Evolutionary conservation across 1,140 invertebrate genomes (phyloP), one percentile per base, ranked within the genome.

Genomic region (Oedothorax gibbosus): DNA sequence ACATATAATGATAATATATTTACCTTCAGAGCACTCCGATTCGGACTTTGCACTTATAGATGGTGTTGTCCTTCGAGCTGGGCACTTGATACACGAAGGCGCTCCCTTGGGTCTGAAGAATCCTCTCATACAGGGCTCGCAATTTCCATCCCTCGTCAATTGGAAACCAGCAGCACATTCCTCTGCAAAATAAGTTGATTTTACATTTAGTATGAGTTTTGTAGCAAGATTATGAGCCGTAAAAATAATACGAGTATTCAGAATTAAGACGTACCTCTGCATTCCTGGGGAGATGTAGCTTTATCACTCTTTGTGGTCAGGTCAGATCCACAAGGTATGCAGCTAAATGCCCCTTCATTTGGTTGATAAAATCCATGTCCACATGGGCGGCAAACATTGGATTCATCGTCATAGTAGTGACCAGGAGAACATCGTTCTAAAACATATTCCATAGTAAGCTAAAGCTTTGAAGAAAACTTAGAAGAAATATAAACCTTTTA

Each of bases 321-420:
- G 11, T 97, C 97, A 75, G 97, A 92, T 4, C 96, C 95, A 89
- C 97, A 99, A 1, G 97, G 92, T 53, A 95, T 91, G 88, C 97
- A 99, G 9, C 93, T 92, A 91, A 99, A 99, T 62, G 96, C 94
- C 0, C 97, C 97, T 90, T 97, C 96, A 68, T 94, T 93, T 0
- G 97, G 93, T 89, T 99, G 97, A 90, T 95, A 99, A 89, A 97
- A 97, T 9, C 97, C 97, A 89, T 98, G 96, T 9, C 97, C 97
- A 89, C 97, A 99, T 78, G 94, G 95, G 62, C 95, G 92, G 88
- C 97, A 99, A 0, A 96, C 90, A 35, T 95, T 95, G 0, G 94
- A 93, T 49, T 93, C 93, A 51, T 95, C 94, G 88, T 98, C 96
- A 90, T 96, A 98, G 89, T 95, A 98, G 91, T 97, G 96, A 75